A percentile compares a stretch with the other conserved stretches of the same genome.
Conservation (phyloP, 2,888 invertebrate species). For the Choreutis nemorana region DNA sequence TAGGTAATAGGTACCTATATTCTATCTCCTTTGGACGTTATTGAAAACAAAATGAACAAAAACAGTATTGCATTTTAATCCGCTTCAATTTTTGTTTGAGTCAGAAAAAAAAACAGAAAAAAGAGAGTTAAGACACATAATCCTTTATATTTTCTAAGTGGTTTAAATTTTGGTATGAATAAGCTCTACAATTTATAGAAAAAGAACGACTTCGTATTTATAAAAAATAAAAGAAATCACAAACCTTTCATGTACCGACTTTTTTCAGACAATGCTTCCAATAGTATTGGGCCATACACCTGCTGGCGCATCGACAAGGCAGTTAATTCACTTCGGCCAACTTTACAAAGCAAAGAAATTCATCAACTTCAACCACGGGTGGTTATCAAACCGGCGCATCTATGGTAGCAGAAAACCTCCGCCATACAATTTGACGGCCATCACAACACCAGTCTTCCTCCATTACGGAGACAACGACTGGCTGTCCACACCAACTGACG, state of each 20-base stretch:
- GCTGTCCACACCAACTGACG: slow-evolving; percentile 52
- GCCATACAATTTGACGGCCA: slow-evolving; percentile 46
- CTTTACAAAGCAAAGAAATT: slow-evolving; percentile 50
- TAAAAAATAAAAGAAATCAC: neutral
- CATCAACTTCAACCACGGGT: slow-evolving; percentile 56
- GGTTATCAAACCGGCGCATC: slow-evolving; percentile 33
- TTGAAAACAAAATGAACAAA: no score
- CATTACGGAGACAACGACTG: slow-evolving; percentile 62
- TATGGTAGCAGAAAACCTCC: slow-evolving; percentile 62
- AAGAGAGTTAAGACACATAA: no score
- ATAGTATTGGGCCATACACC: slow-evolving; percentile 58
- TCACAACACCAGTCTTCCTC: slow-evolving; percentile 52
- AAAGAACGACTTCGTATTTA: neutral
- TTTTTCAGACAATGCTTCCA: slow-evolving; percentile 57
- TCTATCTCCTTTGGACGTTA: no score
- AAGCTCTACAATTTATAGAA: neutral
- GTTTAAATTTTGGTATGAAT: no score
- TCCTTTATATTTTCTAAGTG: neutral
- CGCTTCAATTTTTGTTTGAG: no score
- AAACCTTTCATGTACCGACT: neutral
- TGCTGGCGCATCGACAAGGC: slow-evolving; percentile 54
- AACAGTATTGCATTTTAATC: no score
- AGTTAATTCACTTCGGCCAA: slow-evolving; percentile 61
- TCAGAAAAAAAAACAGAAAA: no score
- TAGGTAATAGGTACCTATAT: no score